Conservation (phyloP, 2,888 invertebrate genomes). For the Bhutanitis thaidina region DNA sequence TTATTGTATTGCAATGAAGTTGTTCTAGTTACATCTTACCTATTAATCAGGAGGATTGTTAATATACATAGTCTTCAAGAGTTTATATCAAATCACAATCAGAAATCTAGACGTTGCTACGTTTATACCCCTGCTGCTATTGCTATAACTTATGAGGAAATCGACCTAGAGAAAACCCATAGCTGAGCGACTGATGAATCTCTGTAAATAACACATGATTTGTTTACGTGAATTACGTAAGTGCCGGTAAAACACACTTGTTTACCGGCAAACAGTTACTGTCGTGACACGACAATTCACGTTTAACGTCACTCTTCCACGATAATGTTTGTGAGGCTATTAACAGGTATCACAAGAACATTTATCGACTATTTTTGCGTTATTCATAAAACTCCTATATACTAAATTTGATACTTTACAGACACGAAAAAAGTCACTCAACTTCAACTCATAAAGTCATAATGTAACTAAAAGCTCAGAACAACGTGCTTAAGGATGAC, state of each 20-base stretch:
- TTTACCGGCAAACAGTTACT: slow-evolving; percentile 16
- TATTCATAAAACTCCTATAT: slow-evolving; percentile 7
- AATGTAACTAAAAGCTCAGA: no score
- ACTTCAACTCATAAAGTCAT: no score
- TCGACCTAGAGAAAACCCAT: neutral
- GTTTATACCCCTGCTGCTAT: neutral
- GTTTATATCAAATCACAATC: no score
- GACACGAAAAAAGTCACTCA: no score
- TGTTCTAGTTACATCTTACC: slow-evolving; percentile 1
- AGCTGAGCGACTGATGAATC: neutral
- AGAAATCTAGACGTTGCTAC: no score
- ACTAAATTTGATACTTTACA: no score
- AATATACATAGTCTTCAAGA: no score
- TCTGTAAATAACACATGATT: slow-evolving; percentile 16
- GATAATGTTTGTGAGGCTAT: slow-evolving; percentile 7
- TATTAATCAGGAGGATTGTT: neutral
- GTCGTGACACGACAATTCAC: slow-evolving; percentile 12
- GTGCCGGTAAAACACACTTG: slow-evolving; percentile 8
- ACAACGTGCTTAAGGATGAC: no score
- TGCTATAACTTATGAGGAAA: slow-evolving; percentile 2
- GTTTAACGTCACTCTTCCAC: slow-evolving; percentile 12
- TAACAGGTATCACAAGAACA: slow-evolving; percentile 3
- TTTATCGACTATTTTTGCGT: slow-evolving; percentile 5
- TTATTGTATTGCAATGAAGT: slow-evolving; percentile 6
- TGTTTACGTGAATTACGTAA: slow-evolving; percentile 19